Conservation (phyloP, 2,113 vertebrate species). For the Speoplatyrhinus poulsoni region DNA sequence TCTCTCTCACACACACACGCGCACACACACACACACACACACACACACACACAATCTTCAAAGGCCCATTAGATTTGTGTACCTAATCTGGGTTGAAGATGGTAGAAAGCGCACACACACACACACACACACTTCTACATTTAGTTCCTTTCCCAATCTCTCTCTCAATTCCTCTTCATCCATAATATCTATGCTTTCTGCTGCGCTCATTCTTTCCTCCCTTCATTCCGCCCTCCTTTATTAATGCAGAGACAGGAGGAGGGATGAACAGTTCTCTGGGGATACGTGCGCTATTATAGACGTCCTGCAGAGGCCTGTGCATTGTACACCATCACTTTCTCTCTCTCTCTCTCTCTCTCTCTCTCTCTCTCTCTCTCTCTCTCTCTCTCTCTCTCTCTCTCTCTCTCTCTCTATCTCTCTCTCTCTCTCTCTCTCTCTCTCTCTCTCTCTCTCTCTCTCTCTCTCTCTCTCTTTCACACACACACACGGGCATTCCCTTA, state of each 20-base stretch:
- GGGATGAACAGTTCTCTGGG: conserved; percentile 26
- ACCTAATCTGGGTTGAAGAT: conserved; percentile 70
- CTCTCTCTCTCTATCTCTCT: too few species aligned
- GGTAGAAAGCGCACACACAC: conserved; percentile 17
- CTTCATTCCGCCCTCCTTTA: conserved; percentile 35
- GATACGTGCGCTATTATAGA: conserved; percentile 20
- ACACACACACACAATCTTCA: conserved; percentile 39
- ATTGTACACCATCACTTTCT: not conserved
- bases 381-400: too few species aligned
- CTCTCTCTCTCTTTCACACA: conserved; percentile 1
- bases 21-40: not conserved
- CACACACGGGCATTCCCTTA: conserved; percentile 27
- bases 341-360: too few species aligned
- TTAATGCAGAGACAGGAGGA: conserved; percentile 39
- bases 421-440: too few species aligned
- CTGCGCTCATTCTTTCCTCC: conserved; percentile 47
- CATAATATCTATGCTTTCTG: not conserved
- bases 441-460: too few species aligned
- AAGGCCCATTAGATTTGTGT: conserved; percentile 50
- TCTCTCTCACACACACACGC: not conserved
- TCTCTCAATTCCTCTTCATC: conserved; percentile 12
- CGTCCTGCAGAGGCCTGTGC: conserved; percentile 38
- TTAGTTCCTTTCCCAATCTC: not conserved
- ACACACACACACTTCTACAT: not conserved
- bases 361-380: too few species aligned